Evolutionary conservation across 2,797 vertebrate genomes (phyloP).

Genomic region (Gadopsis bispinosus): DNA sequence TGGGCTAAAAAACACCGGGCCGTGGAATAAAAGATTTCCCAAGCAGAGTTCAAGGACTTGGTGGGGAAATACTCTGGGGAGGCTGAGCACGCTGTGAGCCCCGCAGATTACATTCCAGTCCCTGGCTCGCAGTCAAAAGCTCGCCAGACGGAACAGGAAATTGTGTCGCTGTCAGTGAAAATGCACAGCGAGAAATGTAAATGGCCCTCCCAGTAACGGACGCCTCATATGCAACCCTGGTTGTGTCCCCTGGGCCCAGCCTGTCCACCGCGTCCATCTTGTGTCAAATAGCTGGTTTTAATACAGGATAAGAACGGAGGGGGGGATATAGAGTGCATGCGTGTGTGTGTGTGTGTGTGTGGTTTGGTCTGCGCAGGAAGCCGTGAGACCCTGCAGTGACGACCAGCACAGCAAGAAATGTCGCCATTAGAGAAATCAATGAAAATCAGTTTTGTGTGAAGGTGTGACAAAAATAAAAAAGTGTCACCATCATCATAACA

Average conservation of each 20-base stretch:
- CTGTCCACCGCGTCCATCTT: conserved; percentile 86
- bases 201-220: conserved; percentile 82
- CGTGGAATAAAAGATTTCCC: conserved; percentile 82
- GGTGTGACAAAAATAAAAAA: conserved; percentile 13
- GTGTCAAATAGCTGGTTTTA: conserved; percentile 84
- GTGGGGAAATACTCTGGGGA: conserved; percentile 81
- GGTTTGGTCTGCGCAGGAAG: conserved; percentile 35
- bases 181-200: conserved; percentile 86
- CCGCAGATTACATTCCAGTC: conserved; percentile 87
- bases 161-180: conserved; percentile 88
- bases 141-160: conserved; percentile 87
- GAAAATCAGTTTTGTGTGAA: conserved; percentile 20
- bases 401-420: conserved; percentile 31
- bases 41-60: conserved; percentile 82
- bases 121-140: conserved; percentile 82
- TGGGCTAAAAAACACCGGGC: conserved; percentile 63
- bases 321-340: conserved; percentile 7
- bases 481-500: not conserved
- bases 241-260: conserved; percentile 78
- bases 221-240: conserved; percentile 82
- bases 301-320: conserved; percentile 66
- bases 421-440: conserved; percentile 20
- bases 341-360: conserved; percentile 27
- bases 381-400: conserved; percentile 46
- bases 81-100: conserved; percentile 70